Conservation (phyloP, 2,113 vertebrate species). For the Mohoua ochrocephala region DNA sequence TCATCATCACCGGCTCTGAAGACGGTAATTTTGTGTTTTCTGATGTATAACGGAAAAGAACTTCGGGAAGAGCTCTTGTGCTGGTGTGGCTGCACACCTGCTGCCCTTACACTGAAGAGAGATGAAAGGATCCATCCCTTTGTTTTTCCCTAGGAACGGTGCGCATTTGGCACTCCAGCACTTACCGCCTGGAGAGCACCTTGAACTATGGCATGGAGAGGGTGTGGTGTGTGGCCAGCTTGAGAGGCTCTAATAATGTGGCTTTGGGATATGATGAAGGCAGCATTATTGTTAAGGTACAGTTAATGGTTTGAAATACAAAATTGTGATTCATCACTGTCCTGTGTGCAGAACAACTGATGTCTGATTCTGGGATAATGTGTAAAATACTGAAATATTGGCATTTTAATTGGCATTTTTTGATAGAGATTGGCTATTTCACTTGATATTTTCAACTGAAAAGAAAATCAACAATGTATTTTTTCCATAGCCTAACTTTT, state of each 20-base stretch:
- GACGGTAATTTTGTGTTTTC: constrained; percentile 79
- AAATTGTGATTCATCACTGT: not conserved
- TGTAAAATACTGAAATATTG: not conserved
- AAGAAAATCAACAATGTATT: not conserved
- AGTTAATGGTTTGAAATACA: not conserved
- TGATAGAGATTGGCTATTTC: not conserved
- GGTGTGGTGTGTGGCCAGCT: constrained; percentile 95
- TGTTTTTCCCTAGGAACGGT: constrained; percentile 81
- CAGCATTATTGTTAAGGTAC: constrained; percentile 98
- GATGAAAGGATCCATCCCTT: not conserved
- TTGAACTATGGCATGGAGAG: constrained; percentile 98
- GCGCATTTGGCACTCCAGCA: constrained; percentile 97
- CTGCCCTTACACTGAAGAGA: rapidly evolving
- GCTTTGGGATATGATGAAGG: constrained; percentile 96
- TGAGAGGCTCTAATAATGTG: constrained; percentile 95
- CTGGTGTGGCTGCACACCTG: not conserved
- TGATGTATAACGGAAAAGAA: not conserved
- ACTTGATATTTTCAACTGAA: not conserved
- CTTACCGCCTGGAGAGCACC: constrained; percentile 94
- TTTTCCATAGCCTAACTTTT: not conserved
- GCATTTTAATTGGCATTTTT: not conserved
- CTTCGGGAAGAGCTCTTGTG: not conserved
- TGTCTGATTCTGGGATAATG: not conserved
- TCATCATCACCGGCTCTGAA: constrained; percentile 97
- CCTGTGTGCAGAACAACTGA: not conserved